Evolutionary conservation across 1,140 invertebrate species (phyloP), one percentile per base, ranked within the genome.

Genomic region (Rhagoletis pomonella): DNA sequence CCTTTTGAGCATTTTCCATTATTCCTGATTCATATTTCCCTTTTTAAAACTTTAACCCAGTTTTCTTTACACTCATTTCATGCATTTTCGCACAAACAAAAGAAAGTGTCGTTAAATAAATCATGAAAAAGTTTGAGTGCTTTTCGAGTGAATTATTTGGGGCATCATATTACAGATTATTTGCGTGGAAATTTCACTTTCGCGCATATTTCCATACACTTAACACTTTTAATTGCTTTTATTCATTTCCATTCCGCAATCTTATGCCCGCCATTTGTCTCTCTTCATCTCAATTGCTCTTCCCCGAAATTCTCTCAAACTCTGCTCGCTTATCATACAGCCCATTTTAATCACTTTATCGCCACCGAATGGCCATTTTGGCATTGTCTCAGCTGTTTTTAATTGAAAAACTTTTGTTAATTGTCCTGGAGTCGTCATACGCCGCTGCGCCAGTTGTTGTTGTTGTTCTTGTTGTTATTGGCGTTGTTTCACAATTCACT

Each of bases 391-490:
- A 81, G 47, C 73, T 81, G 73, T 55, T 81, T 81, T 81, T 81
- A 81, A 81, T 81, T 81, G 73, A 81, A 81, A 81, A 81, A 81
- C 73, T 81, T 81, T 81, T 81, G 73, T 81, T 81, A 81, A 81
- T 81, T 81, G 73, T 81, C 73, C 9, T 58, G 55, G 50, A 55
- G 73, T 81, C 73, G 73, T 47, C 73, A 29, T 81, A 19, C 10
- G 73, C 44, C 42, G 47, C n/a, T 50, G 17, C 1, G n/a, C 4
- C 12, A 9, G 60, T 62, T 7, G 12, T 14, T 62, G 60, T 58
- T 12, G n/a, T 47, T 50, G 42, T 47, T 12, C 19, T 64, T 4
- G 7, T 69, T 69, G 67, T 81, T 50, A 17, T 81, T 81, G 47
- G 7, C 17, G 50, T 55, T 81, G 47, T 10, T 50, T 17, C 14